A percentile compares a stretch with the other conserved stretches of the same genome.
These are phyloP conservation scores for Meloidogyne floridensis DNA, from an alignment of 1,140 invertebrate genomes.

Conservation along the genomic window DNA sequence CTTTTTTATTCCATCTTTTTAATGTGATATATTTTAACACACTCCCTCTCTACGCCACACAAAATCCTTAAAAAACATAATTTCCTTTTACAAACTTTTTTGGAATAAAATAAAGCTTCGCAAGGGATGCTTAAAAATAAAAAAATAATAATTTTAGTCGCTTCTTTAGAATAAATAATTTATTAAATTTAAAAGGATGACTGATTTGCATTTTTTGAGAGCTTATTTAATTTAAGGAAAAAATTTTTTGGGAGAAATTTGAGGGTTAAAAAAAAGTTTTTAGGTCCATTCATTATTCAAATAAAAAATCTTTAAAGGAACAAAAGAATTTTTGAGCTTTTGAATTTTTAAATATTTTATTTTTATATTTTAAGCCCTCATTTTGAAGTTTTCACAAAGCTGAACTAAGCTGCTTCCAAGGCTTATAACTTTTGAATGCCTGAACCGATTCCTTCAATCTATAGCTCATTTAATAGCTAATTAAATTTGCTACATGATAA, in stretches of 20 bases:
- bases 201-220: background rate
- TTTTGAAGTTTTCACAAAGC: too few species aligned
- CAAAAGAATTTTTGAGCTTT: conserved; percentile 1
- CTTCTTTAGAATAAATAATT: background rate
- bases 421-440: too few species aligned
- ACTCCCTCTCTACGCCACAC: background rate
- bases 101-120: too few species aligned
- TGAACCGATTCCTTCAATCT: too few species aligned
- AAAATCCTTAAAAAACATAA: background rate
- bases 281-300: background rate
- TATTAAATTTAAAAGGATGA: background rate
- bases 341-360: background rate
- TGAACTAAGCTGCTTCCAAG: too few species aligned
- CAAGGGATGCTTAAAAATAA: too few species aligned
- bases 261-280: too few species aligned
- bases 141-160: background rate
- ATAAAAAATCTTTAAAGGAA: background rate
- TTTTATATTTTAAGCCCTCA: background rate
- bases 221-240: background rate
- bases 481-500: too few species aligned
- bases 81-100: background rate
- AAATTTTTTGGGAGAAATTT: background rate
- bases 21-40: background rate
- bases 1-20: too few species aligned
- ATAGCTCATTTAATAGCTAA: too few species aligned